Base-by-base conservation (phyloP, 2,113 vertebrate species). In the Leptobrachium leishanense region DNA sequence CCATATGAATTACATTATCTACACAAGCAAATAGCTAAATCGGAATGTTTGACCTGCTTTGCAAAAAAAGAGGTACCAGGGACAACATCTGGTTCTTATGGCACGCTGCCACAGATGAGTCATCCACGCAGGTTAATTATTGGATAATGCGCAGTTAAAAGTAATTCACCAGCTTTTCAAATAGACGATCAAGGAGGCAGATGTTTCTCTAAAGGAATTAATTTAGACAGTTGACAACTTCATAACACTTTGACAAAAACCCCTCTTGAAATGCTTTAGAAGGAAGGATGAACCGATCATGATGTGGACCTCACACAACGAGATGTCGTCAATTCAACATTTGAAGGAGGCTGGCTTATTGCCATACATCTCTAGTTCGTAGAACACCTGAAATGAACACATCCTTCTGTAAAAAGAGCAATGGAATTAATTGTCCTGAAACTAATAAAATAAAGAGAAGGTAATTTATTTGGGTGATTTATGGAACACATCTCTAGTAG, bases 161-260 rank as follows among this genome's bases (percentile, higher is more conserved):
- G 77, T 42, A 75, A 83, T 86, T 75, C 86, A 82, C 86, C 82
- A 88, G 75, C 20, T 3, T 81, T 89, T 87, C 0, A 1, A 84
- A 74, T 7, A 83, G 70, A 54, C 50, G 43, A 71, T 81, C 3
- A 53, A 82, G 81, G 15, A 83, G 69, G 65, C 83, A 88, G 87
- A 76, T 87, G 84, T 83, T 89, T 81, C 74, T 68, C 75, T 84
- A 72, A 85, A 87, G 83, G 74, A 84, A 79, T 72, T 41, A 0
- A 82, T 43, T 79, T 67, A 85, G 77, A 57, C 39, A 65, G 11
- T 63, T 67, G 82, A 90, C 40, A 85, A 20, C 83, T 87, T 87
- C 10, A 85, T 72, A 83, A 82, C 41, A 64, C 79, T 43, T 62
- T 84, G 86, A 82, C 0, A 2, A 57, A 4, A 53, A 41, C 40